phyloP scores from a whole-genome alignment of 1,140 invertebrate species.

The Drosophila auraria region DNA sequence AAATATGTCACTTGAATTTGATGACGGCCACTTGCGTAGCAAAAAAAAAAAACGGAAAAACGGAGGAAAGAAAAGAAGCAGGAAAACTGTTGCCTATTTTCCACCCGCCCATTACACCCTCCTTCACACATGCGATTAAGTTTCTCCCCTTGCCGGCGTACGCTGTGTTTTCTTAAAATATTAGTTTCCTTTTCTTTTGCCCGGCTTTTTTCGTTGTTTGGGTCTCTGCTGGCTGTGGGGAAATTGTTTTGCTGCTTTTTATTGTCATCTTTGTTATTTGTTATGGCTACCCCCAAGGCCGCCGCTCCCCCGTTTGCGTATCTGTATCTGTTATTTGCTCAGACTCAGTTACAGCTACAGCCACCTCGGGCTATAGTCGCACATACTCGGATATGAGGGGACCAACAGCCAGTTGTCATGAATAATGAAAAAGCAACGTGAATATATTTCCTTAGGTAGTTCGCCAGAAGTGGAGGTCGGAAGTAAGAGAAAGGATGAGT shows the following conservation, averaged over 20 bases:
- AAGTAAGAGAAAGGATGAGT: background rate
- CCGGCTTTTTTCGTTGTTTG: constrained; percentile 15
- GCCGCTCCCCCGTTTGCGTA: constrained; percentile 9
- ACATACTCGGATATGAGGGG: constrained; percentile 34
- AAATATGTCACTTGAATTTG: constrained; percentile 84
- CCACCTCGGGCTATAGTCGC: constrained; percentile 45
- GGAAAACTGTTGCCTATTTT: constrained; percentile 70
- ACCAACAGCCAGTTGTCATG: constrained; percentile 77
- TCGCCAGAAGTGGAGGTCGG: background rate
- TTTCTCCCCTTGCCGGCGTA: constrained; percentile 30
- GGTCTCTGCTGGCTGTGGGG: constrained; percentile 48
- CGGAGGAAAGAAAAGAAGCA: constrained; percentile 8
- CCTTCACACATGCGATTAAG: constrained; percentile 53
- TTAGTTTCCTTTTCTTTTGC: constrained; percentile 70
- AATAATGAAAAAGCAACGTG: constrained; percentile 82
- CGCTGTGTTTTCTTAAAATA: constrained; percentile 79
- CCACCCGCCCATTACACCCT: constrained; percentile 22
- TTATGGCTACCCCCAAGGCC: constrained; percentile 34
- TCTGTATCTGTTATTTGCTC: constrained; percentile 67
- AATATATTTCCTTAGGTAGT: constrained; percentile 70
- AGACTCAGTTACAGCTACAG: constrained; percentile 75
- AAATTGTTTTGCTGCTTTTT: constrained; percentile 83
- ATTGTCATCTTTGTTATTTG: constrained; percentile 82
- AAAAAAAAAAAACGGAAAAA: background rate
- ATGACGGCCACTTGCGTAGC: constrained; percentile 75